Evolutionary conservation across 2,797 vertebrate species (phyloP), one percentile per base, ranked within the genome.

Genomic region (Betta splendens): DNA sequence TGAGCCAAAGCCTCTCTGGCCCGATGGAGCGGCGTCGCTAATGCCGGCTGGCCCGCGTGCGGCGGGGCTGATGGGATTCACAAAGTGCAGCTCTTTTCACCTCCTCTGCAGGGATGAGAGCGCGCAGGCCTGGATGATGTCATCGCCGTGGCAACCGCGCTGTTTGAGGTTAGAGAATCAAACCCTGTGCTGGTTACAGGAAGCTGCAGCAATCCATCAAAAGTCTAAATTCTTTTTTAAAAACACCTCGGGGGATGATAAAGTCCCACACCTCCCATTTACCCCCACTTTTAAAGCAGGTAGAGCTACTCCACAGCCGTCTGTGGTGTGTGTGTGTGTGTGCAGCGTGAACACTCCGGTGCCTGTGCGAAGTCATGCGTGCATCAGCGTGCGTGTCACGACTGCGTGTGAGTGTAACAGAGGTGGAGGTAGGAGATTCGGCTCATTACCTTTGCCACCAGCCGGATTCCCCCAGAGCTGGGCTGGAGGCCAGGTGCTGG

Each of bases 191-290:
- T 69, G 63, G 75, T 79, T 71, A 82, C 82, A 85, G 82, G 80
- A 88, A 89, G 77, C 79, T 54, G 45, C 35, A 76, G 86, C 69
- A 55, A 88, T 90, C 84, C 64, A 78, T 86, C 85, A 76, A 69
- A 85, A 76, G 39, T 65, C 60, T 15, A 44, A 66, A 76, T 46
- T 49, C 56, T 67, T 77, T 78, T 45, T 83, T 77, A 81, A 57
- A n/a, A 63, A 77, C 70, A 72, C 80, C 69, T 76, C 37, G n/a
- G 81, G 63, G 87, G 40, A 58, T 29, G 62, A 72, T 85, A 80
- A 84, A 85, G 81, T 25, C 62, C 77, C 80, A 73, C 78, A 83
- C 71, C 75, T 79, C 71, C 67, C 64, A 70, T 76, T 80, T 79
- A 58, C 60, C 38, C 40, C 55, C 66, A 33, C 54, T 47, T 64